These are phyloP conservation scores for Monomorium pharaonis DNA, from an alignment of 1,140 invertebrate genomes.

Conservation along the genomic window DNA sequence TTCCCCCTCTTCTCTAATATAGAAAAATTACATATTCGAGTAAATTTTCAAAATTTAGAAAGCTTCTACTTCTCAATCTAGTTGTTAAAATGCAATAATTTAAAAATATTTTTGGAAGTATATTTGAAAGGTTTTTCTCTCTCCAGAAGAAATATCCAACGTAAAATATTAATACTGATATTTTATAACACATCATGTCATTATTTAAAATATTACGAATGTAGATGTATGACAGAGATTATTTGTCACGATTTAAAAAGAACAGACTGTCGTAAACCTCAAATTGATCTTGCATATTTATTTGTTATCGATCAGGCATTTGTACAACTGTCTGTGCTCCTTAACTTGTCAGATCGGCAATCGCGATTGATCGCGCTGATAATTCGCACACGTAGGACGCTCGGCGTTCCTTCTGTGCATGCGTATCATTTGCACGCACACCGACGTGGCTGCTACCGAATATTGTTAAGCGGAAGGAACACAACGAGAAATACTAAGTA, in stretches of 20 bases:
- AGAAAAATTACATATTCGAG: not conserved
- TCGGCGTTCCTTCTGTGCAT: not conserved
- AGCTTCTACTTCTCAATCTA: not conserved
- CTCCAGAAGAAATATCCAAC: too few relatives aligned
- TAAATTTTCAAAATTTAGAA: not conserved
- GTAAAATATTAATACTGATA: not conserved
- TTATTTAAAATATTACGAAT: not conserved
- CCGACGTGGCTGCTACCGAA: conserved; percentile 57
- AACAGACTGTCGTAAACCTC: not conserved
- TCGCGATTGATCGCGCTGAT: conserved; percentile 22
- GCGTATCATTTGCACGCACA: not conserved
- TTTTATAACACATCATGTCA: not conserved
- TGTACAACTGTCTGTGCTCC: not conserved
- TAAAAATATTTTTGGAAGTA: not conserved
- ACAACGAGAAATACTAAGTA: conserved; percentile 49
- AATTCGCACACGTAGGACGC: not conserved
- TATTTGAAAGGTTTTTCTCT: not conserved
- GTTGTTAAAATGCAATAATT: not conserved
- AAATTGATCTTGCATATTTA: not conserved
- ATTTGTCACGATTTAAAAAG: not conserved
- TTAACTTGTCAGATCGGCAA: not conserved
- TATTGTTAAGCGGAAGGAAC: conserved; percentile 51
- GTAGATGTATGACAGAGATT: not conserved
- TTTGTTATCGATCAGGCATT: not conserved
- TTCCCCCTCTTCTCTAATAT: too few relatives aligned